Evolutionary conservation across 1,140 invertebrate genomes (phyloP), one percentile per base, ranked within the genome.

Genomic region (Telenomus remus): DNA sequence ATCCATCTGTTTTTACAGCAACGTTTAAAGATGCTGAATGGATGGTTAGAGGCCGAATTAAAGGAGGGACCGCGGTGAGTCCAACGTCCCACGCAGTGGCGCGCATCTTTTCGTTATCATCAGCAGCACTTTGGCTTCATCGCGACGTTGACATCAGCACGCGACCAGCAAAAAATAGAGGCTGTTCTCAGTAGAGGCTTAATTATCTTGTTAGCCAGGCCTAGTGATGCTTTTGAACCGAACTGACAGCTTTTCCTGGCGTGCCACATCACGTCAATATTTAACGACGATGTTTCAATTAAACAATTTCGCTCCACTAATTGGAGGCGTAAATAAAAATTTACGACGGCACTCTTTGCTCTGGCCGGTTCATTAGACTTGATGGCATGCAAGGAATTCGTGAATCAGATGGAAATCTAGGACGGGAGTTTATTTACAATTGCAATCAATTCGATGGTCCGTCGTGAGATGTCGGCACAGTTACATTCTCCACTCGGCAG

Each of bases 171-270:
- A 83, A 82, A 83, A 83, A 79, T 71, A 63, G 64, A 44, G 60
- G 51, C 66, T 63, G 75, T 80, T 81, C 82, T 81, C 42, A 66
- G 81, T 82, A 83, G 19, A 27, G 63, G 80, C 80, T 83, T 82
- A 84, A 84, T 84, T 82, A 82, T 83, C 83, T 83, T 79, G 81
- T 83, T 84, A 83, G 79, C 61, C 66, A 27, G 73, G 72, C 63
- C 55, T 75, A 78, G 60, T 71, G 73, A 49, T 65, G 50, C 72
- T 79, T 64, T 69, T 70, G 60, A 76, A 64, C 68, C 37, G 42
- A 63, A 70, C 64, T 73, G 77, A 79, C 72, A 72, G 65, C 65
- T 69, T 74, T 68, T 69, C 71, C 51, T 37, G 53, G 37, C 71
- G 63, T 51, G 65, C 42, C 55, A 49, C 55, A 16, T 39, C 46